Evolutionary conservation across 1,140 invertebrate species (phyloP).

Genomic region (Conus ventricosus): DNA sequence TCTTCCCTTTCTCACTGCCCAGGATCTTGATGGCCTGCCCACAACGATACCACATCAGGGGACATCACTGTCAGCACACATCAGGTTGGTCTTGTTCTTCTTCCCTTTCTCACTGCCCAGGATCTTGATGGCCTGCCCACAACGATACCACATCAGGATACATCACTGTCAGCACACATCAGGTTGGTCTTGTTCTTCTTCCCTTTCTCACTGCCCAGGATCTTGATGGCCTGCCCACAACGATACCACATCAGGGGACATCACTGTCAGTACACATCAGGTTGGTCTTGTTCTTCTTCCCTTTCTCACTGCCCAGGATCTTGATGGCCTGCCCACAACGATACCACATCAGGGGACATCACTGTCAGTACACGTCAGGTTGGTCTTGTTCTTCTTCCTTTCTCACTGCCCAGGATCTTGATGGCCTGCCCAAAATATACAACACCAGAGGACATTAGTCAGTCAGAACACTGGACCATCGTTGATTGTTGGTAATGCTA

Average conservation of each 20-base stretch:
- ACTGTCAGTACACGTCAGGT: slow-evolving; percentile 77
- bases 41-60: too few relatives aligned
- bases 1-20: slow-evolving; percentile 83
- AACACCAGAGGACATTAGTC: too few relatives aligned
- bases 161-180: too few relatives aligned
- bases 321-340: slow-evolving; percentile 78
- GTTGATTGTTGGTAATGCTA: too few relatives aligned
- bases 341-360: too few relatives aligned
- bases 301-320: slow-evolving; percentile 82
- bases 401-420: slow-evolving; percentile 83
- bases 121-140: too few relatives aligned
- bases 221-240: slow-evolving; percentile 79
- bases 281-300: slow-evolving; percentile 84
- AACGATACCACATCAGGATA: too few relatives aligned
- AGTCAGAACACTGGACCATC: too few relatives aligned
- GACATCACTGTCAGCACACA: too few relatives aligned
- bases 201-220: slow-evolving; percentile 82
- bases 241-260: too few relatives aligned
- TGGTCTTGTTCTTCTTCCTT: slow-evolving; percentile 84
- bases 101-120: too few relatives aligned
- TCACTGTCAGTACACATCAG: slow-evolving; percentile 75
- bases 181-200: slow-evolving; percentile 85
- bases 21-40: slow-evolving; percentile 84
- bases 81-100: too few relatives aligned
- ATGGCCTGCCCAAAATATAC: slow-evolving; percentile 74